Percentiles rank a stretch among this genome's conserved stretches.
Evolutionary conservation across 2,888 invertebrate genomes (phyloP).

Genomic region (Eilema caniola): DNA sequence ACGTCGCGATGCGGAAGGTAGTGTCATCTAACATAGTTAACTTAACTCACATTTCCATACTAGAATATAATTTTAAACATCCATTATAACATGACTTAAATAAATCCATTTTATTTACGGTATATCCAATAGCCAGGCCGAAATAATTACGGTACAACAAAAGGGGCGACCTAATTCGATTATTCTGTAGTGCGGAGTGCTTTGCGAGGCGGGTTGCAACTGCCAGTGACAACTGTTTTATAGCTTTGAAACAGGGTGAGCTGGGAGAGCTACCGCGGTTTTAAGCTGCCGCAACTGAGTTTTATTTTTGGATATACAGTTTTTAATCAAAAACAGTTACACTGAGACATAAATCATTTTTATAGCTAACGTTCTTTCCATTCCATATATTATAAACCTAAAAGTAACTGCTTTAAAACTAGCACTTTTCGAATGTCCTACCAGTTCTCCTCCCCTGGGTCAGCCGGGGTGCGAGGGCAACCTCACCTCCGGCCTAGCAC

Average conservation of each 20-base stretch:
- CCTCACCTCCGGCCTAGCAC: too few relatives aligned
- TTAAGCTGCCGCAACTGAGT: neutral
- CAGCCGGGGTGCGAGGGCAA: too few relatives aligned
- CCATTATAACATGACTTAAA: neutral
- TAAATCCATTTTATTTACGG: neutral
- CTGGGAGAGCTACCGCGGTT: neutral
- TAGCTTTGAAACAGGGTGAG: neutral
- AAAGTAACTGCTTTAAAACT: too few relatives aligned
- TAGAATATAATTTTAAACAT: neutral
- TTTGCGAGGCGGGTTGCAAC: constrained; percentile 1
- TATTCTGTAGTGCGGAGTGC: neutral
- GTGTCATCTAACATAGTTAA: too few relatives aligned
- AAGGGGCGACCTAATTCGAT: constrained; percentile 9
- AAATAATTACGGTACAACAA: neutral
- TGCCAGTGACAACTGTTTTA: constrained; percentile 9
- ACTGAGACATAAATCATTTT: neutral
- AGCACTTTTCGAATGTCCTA: too few relatives aligned
- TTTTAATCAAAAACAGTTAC: neutral
- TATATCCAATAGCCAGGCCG: neutral
- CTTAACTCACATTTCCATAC: too few relatives aligned
- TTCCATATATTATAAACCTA: too few relatives aligned
- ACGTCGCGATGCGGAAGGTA: too few relatives aligned
- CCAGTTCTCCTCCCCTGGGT: too few relatives aligned
- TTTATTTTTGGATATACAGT: neutral
- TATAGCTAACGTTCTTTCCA: neutral